Percentiles rank a stretch among this genome's conserved stretches.
Evolutionary conservation across 2,888 invertebrate genomes (phyloP).

Genomic region (Saturnia pavonia): DNA sequence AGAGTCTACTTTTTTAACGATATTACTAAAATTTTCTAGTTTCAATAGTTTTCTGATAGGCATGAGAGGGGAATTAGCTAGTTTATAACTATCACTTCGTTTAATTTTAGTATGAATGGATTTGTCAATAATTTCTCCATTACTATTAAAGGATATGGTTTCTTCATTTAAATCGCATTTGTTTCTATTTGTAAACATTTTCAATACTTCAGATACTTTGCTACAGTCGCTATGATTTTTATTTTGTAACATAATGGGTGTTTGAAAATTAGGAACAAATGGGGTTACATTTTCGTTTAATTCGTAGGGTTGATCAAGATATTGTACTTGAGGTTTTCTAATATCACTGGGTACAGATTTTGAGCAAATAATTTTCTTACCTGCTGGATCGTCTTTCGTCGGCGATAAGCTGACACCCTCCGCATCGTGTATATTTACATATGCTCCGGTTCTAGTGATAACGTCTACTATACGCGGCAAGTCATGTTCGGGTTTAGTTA

Average conservation of each 20-base stretch:
- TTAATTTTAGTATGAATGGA: slow-evolving; percentile 81
- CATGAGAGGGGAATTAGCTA: slow-evolving; percentile 88
- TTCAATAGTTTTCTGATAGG: slow-evolving; percentile 84
- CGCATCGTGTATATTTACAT: slow-evolving; percentile 87
- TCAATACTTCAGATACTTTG: slow-evolving; percentile 73
- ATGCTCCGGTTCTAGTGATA: slow-evolving; percentile 83
- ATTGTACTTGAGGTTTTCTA: slow-evolving; percentile 46
- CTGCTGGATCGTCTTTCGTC: slow-evolving; percentile 85
- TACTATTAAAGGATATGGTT: slow-evolving; percentile 35
- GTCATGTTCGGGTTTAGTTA: slow-evolving; percentile 59
- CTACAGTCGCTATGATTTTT: slow-evolving; percentile 57
- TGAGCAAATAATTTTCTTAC: slow-evolving; percentile 80
- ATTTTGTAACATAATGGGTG: slow-evolving; percentile 68
- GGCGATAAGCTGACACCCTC: slow-evolving; percentile 82
- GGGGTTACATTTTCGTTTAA: slow-evolving; percentile 62
- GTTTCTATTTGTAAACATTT: slow-evolving; percentile 70
- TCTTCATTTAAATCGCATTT: slow-evolving; percentile 48
- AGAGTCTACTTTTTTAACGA: slow-evolving; percentile 73
- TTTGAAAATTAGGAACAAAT: slow-evolving; percentile 75
- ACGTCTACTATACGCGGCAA: slow-evolving; percentile 72
- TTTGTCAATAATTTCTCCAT: slow-evolving; percentile 48
- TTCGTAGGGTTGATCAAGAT: slow-evolving; percentile 45
- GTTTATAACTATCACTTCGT: slow-evolving; percentile 92
- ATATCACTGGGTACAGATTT: slow-evolving; percentile 49
- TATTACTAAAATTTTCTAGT: slow-evolving; percentile 71